phyloP scores from a whole-genome alignment of 2,888 invertebrate species.

The Acleris literana region DNA sequence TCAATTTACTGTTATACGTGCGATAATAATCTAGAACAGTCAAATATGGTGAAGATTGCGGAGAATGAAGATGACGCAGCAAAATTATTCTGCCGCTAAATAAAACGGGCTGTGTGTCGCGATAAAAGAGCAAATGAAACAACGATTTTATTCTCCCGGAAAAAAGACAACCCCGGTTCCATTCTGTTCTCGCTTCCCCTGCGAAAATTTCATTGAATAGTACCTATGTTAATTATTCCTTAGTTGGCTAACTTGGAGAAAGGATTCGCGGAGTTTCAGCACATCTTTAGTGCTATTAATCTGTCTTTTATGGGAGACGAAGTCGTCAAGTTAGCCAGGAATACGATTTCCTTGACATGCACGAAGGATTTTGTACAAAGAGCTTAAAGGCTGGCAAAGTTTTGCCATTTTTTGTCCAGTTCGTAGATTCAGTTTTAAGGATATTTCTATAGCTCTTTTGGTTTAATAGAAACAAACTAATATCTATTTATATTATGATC shows the following conservation, averaged over 20 bases:
- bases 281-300: conserved; percentile 57
- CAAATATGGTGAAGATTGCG: conserved; percentile 15
- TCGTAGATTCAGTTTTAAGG: not conserved
- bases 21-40: conserved; percentile 26
- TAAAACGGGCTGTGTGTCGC: conserved; percentile 44
- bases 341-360: conserved; percentile 44
- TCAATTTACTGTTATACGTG: conserved; percentile 22
- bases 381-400: conserved; percentile 36
- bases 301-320: conserved; percentile 46
- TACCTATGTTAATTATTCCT: conserved; percentile 40
- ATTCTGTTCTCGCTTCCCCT: conserved; percentile 61
- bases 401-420: conserved; percentile 26
- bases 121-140: conserved; percentile 62
- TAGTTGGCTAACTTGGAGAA: conserved; percentile 44
- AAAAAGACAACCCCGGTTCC: conserved; percentile 60
- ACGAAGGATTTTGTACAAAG: conserved; percentile 42
- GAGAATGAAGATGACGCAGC: conserved; percentile 17
- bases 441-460: not conserved
- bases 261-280: conserved; percentile 52
- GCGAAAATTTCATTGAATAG: conserved; percentile 68
- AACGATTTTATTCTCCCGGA: conserved; percentile 63
- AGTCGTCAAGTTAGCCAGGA: conserved; percentile 38
- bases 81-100: conserved; percentile 22
- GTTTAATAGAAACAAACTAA: not conserved
- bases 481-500: not conserved